Base-by-base conservation (phyloP, 1,140 invertebrate genomes). In the Mizuhopecten yessoensis region DNA sequence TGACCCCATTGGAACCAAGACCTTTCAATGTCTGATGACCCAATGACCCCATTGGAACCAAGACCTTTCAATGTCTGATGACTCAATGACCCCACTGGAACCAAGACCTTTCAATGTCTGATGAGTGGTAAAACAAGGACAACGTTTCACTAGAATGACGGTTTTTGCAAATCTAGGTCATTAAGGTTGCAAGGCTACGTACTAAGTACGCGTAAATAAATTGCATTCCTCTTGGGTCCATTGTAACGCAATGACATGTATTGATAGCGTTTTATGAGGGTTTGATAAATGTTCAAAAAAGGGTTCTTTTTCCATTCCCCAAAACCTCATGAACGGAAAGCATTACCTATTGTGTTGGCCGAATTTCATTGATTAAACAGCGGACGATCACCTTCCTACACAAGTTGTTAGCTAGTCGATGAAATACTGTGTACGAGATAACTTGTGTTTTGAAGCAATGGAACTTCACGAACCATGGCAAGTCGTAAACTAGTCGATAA, bases 41-140 rank as follows among this genome's bases (percentile, higher is more conserved):
- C 92, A 20, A 75, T 92, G 20, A 92, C 92, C 15, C 92, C 92
- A 20, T 1, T 88, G 9, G 92, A 92, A 20, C 87, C 90, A 29
- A 49, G 86, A 87, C 86, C 92, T 86, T 92, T 89, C 57, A 75
- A 29, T n/a, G 57, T n/a, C n/a, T n/a, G n/a, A n/a, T n/a, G n/a
- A 92, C 36, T 90, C 92, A 20, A 75, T 92, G 20, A 92, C 92
- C 15, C 92, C 92, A 20, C 7, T 88, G 9, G 92, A 92, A 20
- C 87, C 90, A 29, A 49, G 86, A 87, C 86, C 92, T 86, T 92
- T 89, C 57, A 75, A 29, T n/a, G 57, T 75, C 57, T 75, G 57
- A 75, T 5, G 11, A 75, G 23, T 29, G 23, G n/a, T 13, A 75
- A 23, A 75, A 45, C 17, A 13, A 17, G n/a, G n/a, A n/a, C n/a